Percentiles rank a stretch among this genome's conserved stretches.
Conservation (phyloP, 2,797 vertebrate species). For the Gambelia wislizenii region DNA sequence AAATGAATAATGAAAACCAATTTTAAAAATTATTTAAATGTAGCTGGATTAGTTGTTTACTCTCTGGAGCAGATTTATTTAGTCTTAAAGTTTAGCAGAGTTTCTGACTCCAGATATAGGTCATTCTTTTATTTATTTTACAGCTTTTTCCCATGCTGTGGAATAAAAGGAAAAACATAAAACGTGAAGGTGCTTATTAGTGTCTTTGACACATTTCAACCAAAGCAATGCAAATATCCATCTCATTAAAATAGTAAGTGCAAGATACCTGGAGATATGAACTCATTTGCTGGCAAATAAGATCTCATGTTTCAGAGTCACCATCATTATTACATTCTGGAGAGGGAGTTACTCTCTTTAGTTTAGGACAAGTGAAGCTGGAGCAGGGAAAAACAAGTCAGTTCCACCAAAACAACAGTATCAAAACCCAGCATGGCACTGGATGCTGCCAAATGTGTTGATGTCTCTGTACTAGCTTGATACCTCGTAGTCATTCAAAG, state of each 20-base stretch:
- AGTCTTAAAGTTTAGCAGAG: background rate
- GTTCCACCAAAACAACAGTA: background rate
- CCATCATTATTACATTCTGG: background rate
- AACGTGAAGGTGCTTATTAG: background rate
- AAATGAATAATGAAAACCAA: constrained; percentile 1
- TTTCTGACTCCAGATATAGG: constrained; percentile 3
- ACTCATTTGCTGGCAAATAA: background rate
- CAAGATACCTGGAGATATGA: background rate
- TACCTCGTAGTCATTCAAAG: background rate
- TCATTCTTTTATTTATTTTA: constrained; percentile 14
- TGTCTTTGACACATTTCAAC: constrained; percentile 4
- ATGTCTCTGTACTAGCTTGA: background rate
- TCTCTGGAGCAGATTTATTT: background rate
- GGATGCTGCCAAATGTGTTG: background rate
- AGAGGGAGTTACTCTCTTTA: background rate
- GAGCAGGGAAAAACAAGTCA: background rate
- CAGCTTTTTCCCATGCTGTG: background rate
- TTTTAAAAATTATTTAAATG: constrained; percentile 23
- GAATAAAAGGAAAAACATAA: background rate
- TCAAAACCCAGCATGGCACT: background rate
- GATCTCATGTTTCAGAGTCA: background rate
- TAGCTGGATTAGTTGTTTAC: constrained; percentile 18
- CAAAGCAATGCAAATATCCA: constrained; percentile 9
- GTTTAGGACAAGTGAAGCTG: background rate
- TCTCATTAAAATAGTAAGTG: constrained; percentile 18